Percentiles rank a stretch among this genome's conserved stretches.
These are phyloP conservation scores for Gallinago paraguaiae DNA, from an alignment of 2,113 vertebrate species.

Conservation along the genomic window DNA sequence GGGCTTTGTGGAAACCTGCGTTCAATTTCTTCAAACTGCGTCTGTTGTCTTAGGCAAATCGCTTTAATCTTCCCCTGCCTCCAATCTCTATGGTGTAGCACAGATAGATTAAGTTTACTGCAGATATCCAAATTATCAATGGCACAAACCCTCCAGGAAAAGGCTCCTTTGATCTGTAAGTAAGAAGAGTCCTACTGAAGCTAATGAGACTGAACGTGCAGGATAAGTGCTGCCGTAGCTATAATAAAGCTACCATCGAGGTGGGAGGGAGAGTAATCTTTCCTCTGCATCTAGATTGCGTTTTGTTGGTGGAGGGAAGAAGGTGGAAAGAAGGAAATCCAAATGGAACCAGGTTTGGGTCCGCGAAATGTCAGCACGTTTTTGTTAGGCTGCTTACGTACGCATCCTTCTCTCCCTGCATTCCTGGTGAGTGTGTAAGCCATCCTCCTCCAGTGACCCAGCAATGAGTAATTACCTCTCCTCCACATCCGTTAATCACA, in stretches of 20 bases:
- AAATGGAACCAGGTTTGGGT: neutral
- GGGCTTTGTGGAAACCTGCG: neutral
- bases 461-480: conserved; percentile 62
- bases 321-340: neutral
- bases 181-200: neutral
- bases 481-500: conserved; percentile 46
- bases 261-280: neutral
- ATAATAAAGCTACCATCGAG: neutral
- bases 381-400: conserved; percentile 19
- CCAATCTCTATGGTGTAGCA: conserved; percentile 8
- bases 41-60: conserved; percentile 57
- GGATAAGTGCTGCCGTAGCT: neutral
- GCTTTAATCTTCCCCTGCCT: conserved; percentile 51
- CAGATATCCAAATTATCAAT: conserved; percentile 55
- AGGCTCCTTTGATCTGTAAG: conserved; percentile 11
- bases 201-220: neutral
- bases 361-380: conserved; percentile 18
- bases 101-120: conserved; percentile 51
- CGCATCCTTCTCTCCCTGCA: neutral
- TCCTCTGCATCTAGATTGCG: neutral
- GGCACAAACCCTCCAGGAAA: conserved; percentile 44
- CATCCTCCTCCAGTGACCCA: conserved; percentile 63
- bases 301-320: neutral
- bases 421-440: conserved; percentile 28
- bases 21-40: neutral